phyloP scores from a whole-genome alignment of 2,113 vertebrate genomes.

The Panurus biarmicus region DNA sequence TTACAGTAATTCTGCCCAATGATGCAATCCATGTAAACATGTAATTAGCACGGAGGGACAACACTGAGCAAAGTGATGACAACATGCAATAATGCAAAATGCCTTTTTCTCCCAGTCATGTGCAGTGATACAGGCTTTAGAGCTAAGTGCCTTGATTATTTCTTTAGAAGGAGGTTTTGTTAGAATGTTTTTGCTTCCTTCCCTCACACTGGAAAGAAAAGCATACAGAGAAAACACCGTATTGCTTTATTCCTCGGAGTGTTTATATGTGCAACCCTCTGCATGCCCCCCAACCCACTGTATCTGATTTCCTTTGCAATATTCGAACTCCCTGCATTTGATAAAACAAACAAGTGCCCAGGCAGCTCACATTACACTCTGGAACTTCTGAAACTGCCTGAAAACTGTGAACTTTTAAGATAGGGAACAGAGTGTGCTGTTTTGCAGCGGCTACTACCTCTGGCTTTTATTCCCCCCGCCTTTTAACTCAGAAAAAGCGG shows the following conservation, averaged over 20 bases:
- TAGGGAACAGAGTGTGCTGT: neutral
- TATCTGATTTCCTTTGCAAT: constrained; percentile 18
- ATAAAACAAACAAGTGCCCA: constrained; percentile 45
- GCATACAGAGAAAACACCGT: neutral
- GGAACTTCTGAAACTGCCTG: constrained; percentile 23
- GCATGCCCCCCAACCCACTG: neutral
- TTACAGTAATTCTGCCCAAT: constrained; percentile 47
- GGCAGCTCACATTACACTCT: constrained; percentile 2
- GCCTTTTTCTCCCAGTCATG: neutral
- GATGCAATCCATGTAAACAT: constrained; percentile 47
- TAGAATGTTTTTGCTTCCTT: constrained; percentile 35
- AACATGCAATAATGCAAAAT: constrained; percentile 1
- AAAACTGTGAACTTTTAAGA: constrained; percentile 1
- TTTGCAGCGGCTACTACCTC: neutral
- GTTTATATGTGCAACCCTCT: neutral
- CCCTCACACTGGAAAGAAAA: constrained; percentile 14
- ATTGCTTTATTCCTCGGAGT: neutral
- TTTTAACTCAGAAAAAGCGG: neutral
- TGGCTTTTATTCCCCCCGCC: neutral
- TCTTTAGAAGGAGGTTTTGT: constrained; percentile 30
- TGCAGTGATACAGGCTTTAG: neutral
- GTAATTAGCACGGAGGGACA: constrained; percentile 42
- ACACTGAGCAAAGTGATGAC: constrained; percentile 33
- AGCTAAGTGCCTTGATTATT: constrained; percentile 6
- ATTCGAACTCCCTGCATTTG: neutral